A percentile compares a stretch with the other conserved stretches of the same genome.
Evolutionary conservation across 1,140 invertebrate genomes (phyloP).

Genomic region (Papilio aristodemus): DNA sequence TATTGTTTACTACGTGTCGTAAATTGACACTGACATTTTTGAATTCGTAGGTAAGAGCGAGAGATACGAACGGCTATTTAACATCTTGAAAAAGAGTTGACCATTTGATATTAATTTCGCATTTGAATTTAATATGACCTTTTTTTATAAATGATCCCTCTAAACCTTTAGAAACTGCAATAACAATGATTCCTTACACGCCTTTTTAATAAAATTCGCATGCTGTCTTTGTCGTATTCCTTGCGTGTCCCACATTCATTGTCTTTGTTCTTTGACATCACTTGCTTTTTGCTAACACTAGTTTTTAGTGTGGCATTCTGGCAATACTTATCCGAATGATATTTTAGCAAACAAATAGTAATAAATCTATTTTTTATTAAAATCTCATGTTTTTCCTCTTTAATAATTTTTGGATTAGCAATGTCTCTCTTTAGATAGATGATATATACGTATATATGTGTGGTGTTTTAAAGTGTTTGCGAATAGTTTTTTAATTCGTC

Average conservation of each 20-base stretch:
- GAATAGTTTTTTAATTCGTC: conserved; percentile 16
- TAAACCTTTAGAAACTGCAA: too few species aligned
- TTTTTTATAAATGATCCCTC: too few species aligned
- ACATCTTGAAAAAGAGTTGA: too few species aligned
- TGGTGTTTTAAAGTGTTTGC: conserved; percentile 16
- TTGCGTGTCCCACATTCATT: too few species aligned
- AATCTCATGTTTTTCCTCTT: conserved; percentile 44
- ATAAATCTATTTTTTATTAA: conserved; percentile 46
- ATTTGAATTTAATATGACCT: too few species aligned
- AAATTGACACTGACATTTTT: too few species aligned
- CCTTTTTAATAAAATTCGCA: too few species aligned
- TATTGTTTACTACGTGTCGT: too few species aligned
- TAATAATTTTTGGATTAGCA: conserved; percentile 35
- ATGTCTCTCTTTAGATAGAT: conserved; percentile 37
- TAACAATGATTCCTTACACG: too few species aligned
- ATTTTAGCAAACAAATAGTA: conserved; percentile 58
- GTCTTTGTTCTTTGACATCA: neutral
- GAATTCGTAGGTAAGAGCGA: too few species aligned
- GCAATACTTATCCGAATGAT: conserved; percentile 46
- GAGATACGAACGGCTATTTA: too few species aligned
- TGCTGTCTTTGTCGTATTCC: too few species aligned
- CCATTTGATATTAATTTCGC: neutral
- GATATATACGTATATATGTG: conserved; percentile 17
- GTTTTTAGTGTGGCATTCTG: conserved; percentile 28
- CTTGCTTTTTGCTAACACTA: neutral